Evolutionary conservation across 1,140 invertebrate species (phyloP).

Genomic region (Drosophila busckii): DNA sequence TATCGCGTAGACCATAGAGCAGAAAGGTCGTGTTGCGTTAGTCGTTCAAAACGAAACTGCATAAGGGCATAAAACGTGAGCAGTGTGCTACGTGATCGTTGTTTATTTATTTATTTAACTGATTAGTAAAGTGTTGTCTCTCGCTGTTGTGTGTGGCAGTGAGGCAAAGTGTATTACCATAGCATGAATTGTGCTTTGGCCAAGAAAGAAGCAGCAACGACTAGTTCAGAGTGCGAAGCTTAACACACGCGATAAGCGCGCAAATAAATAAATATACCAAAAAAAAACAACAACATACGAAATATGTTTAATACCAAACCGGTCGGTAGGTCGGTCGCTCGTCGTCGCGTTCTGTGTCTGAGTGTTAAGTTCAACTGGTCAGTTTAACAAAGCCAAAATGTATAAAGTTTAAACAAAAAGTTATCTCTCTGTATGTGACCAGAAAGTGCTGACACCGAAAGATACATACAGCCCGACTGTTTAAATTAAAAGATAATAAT

Average conservation of each 20-base stretch:
- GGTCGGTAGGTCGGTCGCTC: no score
- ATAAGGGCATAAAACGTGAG: slow-evolving; percentile 38
- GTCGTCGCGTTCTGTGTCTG: slow-evolving; percentile 7
- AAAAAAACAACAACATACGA: slow-evolving; percentile 15
- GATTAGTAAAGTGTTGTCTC: slow-evolving; percentile 61
- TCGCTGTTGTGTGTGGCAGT: no score
- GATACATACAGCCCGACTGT: slow-evolving; percentile 38
- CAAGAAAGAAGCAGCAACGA: slow-evolving; percentile 17
- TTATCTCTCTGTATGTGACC: slow-evolving; percentile 47
- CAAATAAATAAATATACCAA: slow-evolving; percentile 5
- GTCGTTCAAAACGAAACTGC: no score
- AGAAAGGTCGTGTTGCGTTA: slow-evolving; percentile 16
- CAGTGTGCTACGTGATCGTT: slow-evolving; percentile 16
- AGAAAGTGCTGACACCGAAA: slow-evolving; percentile 64
- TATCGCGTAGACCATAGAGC: slow-evolving; percentile 10
- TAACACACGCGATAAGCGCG: slow-evolving; percentile 16
- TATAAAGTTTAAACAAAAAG: slow-evolving; percentile 4
- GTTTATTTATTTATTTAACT: slow-evolving; percentile 57
- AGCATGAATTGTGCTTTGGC: slow-evolving; percentile 32
- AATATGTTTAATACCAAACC: slow-evolving; percentile 31
- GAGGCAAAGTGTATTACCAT: slow-evolving; percentile 53
- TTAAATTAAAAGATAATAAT: slow-evolving; percentile 45
- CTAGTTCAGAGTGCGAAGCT: slow-evolving; percentile 13
- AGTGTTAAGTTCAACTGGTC: slow-evolving; percentile 33
- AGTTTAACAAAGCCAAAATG: slow-evolving; percentile 12